Evolutionary conservation across 2,888 invertebrate species (phyloP), one percentile per base, ranked within the genome.

Genomic region (Drosophila paucipuncta): DNA sequence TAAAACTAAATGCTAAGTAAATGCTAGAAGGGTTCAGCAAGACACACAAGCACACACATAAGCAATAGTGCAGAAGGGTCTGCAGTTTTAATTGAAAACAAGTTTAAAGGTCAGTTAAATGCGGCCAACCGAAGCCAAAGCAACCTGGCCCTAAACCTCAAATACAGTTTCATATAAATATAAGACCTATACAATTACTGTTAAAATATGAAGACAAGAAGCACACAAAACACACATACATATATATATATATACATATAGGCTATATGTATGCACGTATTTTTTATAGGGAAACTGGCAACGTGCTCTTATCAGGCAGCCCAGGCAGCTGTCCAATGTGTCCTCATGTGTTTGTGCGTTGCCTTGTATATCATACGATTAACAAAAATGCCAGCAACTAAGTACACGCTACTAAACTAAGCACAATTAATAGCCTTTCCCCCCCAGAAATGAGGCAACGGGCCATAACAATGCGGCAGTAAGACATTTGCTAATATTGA

Each of bases 1-100:
- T 75, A 68, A 84, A 87, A 87, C 77, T 79, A 87, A 85, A 89
- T 87, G 85, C 85, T 89, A 85, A 85, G 90, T 85, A 85, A 85
- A 85, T 85, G 85, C 77, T 68, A 87, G 69, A 89, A 82, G 79
- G 82, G 79, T 82, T 75, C 64, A 79, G 49, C 64, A 62, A 66
- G 52, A 67, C 59, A 53, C 67, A 62, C 59, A 68, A 52, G 11
- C 18, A 30, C 55, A 28, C 39, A 58, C 35, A 33, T 41, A 28
- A 28, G 50, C 50, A 61, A 66, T 71, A 67, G 68, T 63, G 59
- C 60, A 61, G 53, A 61, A 66, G 50, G 72, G 73, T 75, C 75
- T 74, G 68, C 80, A 80, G 58, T 83, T 78, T 85, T 88, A 85
- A 85, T 85, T 90, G 85, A 90, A 85, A 88, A 85, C 76, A 73